These are phyloP conservation scores for Ambastaia sidthimunki DNA, from an alignment of 2,797 vertebrate genomes.

Conservation along the genomic window DNA sequence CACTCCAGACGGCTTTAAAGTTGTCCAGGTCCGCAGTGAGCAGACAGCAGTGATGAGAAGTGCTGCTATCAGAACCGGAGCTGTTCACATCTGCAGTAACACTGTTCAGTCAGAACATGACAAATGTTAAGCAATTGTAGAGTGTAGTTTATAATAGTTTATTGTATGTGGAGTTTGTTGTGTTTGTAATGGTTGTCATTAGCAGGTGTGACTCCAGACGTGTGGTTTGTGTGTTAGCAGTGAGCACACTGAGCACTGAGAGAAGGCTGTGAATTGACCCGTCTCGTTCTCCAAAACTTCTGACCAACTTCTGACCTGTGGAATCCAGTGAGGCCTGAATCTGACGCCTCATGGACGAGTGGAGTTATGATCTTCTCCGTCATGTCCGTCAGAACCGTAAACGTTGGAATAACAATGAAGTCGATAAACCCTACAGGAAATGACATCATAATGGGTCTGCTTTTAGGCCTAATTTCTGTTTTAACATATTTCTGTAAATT, in stretches of 20 bases:
- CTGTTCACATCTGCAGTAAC: slow-evolving; percentile 87
- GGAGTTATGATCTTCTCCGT: slow-evolving; percentile 95
- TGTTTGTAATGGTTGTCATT: too few species aligned
- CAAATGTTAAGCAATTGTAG: not conserved
- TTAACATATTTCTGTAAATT: not conserved
- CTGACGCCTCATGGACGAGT: slow-evolving; percentile 84
- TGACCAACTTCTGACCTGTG: too few species aligned
- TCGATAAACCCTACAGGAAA: slow-evolving; percentile 90
- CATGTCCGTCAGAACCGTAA: slow-evolving; percentile 97
- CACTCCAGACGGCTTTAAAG: slow-evolving; percentile 93
- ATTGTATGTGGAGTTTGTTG: too few species aligned
- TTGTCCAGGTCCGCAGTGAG: slow-evolving; percentile 89
- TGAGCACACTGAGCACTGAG: too few species aligned
- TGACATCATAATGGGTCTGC: not conserved
- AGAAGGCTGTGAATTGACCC: too few species aligned
- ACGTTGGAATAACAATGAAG: slow-evolving; percentile 98
- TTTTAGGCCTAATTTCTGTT: too few species aligned
- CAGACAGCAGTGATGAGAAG: slow-evolving; percentile 71
- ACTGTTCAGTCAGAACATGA: slow-evolving; percentile 80
- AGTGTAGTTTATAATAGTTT: too few species aligned
- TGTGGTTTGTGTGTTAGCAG: too few species aligned
- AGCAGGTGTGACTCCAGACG: too few species aligned
- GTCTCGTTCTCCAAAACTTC: too few species aligned
- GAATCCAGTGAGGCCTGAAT: slow-evolving; percentile 75
- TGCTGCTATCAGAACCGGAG: slow-evolving; percentile 85